A percentile compares a stretch with the other conserved stretches of the same genome.
phyloP scores from a whole-genome alignment of 2,888 invertebrate species.

The Acronicta psi region DNA sequence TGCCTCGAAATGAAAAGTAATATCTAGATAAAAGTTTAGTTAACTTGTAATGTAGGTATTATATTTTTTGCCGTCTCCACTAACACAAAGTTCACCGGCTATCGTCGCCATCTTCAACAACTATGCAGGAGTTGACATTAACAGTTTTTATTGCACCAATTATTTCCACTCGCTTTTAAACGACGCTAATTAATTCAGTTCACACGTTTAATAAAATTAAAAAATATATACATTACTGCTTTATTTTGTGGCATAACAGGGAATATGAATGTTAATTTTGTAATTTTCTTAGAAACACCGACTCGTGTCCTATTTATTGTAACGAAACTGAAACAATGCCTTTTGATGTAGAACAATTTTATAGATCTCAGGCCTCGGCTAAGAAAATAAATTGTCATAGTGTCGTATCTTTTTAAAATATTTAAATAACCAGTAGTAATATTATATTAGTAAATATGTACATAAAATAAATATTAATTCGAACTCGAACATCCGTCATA shows the following conservation, averaged over 20 bases:
- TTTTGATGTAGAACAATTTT: conserved; percentile 26
- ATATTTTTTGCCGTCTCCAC: conserved; percentile 1
- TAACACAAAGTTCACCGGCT: conserved; percentile 8
- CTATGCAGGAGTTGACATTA: conserved; percentile 50
- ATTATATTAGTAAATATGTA: background rate
- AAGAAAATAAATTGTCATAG: conserved; percentile 13
- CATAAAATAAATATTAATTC: background rate
- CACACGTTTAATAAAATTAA: conserved; percentile 60
- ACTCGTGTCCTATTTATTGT: conserved; percentile 22
- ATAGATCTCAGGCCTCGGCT: conserved; percentile 9
- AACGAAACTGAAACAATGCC: conserved; percentile 36
- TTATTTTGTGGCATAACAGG: conserved; percentile 29
- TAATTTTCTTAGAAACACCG: conserved; percentile 30
- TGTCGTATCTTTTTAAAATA: conserved; percentile 9
- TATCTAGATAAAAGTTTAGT: no score
- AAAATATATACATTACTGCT: conserved; percentile 33
- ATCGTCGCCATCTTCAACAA: conserved; percentile 18
- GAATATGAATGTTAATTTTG: conserved; percentile 22
- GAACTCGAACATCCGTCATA: background rate
- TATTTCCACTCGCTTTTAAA: conserved; percentile 60
- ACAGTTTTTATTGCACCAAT: conserved; percentile 62
- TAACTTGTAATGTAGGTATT: no score
- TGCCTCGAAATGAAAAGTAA: no score
- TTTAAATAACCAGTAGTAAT: conserved; percentile 1
- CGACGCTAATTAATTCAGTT: conserved; percentile 65